Conservation (phyloP, 2,797 vertebrate species). For the Sebastes vulpes region DNA sequence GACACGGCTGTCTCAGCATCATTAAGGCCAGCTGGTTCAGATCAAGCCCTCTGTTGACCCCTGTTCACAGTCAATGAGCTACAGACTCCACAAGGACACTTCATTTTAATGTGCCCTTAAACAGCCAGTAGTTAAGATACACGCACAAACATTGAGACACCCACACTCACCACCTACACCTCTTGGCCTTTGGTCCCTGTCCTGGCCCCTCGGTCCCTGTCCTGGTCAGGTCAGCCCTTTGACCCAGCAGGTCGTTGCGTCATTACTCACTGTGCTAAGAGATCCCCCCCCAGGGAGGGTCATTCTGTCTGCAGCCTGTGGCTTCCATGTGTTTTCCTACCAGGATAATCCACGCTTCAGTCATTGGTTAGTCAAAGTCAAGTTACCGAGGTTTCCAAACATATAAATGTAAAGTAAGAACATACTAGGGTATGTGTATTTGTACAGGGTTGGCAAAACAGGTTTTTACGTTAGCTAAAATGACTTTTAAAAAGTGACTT, state of each 20-base stretch:
- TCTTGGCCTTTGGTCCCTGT: conserved; percentile 53
- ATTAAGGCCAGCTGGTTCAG: conserved; percentile 71
- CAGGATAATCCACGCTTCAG: background rate
- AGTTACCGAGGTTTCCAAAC: background rate
- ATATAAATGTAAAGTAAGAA: background rate
- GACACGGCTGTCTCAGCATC: conserved; percentile 40
- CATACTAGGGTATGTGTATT: background rate
- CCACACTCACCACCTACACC: conserved; percentile 60
- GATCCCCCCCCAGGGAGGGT: conserved; percentile 25
- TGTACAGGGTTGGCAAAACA: background rate
- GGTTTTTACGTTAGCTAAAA: background rate
- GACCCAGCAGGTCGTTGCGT: conserved; percentile 60
- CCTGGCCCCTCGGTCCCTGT: conserved; percentile 40
- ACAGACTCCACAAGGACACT: conserved; percentile 58
- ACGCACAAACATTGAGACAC: conserved; percentile 52
- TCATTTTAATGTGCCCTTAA: conserved; percentile 68
- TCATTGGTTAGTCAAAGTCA: background rate
- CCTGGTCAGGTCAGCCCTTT: conserved; percentile 69
- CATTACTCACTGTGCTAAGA: conserved; percentile 76
- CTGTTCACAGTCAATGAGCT: conserved; percentile 65
- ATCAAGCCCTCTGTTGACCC: conserved; percentile 72
- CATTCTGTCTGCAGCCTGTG: conserved; percentile 33
- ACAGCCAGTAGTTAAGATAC: conserved; percentile 57
- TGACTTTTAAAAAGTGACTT: background rate
- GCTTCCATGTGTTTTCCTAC: conserved; percentile 3